Evolutionary conservation across 2,888 invertebrate species (phyloP).

Genomic region (Celastrina argiolus): DNA sequence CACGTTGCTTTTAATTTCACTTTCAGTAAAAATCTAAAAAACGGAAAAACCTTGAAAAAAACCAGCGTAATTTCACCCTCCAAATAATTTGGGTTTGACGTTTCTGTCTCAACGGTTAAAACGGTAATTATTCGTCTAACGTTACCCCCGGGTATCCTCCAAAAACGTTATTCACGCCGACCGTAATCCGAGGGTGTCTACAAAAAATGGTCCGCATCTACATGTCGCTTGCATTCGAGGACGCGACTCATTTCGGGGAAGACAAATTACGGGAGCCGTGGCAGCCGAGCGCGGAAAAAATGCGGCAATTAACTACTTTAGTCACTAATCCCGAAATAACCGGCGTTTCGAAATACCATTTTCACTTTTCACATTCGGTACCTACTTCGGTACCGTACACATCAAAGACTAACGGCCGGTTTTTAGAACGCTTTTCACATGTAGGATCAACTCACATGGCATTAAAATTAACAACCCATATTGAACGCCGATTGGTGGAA

Average conservation of each 20-base stretch:
- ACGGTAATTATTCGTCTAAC: conserved; percentile 75
- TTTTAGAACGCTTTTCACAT: no score
- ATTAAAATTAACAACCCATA: no score
- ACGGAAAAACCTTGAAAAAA: conserved; percentile 36
- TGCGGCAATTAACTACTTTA: conserved; percentile 70
- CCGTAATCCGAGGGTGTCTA: conserved; percentile 62
- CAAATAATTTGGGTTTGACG: conserved; percentile 69
- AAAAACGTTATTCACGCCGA: conserved; percentile 73
- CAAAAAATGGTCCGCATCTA: conserved; percentile 58
- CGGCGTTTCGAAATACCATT: conserved; percentile 37
- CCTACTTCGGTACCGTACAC: conserved; percentile 25
- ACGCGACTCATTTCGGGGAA: conserved; percentile 77
- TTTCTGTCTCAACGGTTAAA: conserved; percentile 71
- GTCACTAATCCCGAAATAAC: conserved; percentile 58
- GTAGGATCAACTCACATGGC: no score
- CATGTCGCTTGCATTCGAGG: conserved; percentile 73
- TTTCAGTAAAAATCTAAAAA: conserved; percentile 38
- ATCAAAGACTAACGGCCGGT: no score
- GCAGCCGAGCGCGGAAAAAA: conserved; percentile 69
- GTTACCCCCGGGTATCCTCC: conserved; percentile 71
- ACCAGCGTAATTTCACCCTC: conserved; percentile 47
- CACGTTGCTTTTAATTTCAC: background rate
- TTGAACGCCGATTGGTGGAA: no score
- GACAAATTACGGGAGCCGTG: conserved; percentile 74
- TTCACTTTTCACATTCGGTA: conserved; percentile 26